Base-by-base conservation (phyloP, 2,797 vertebrate species). In the Chiloscyllium punctatum region DNA sequence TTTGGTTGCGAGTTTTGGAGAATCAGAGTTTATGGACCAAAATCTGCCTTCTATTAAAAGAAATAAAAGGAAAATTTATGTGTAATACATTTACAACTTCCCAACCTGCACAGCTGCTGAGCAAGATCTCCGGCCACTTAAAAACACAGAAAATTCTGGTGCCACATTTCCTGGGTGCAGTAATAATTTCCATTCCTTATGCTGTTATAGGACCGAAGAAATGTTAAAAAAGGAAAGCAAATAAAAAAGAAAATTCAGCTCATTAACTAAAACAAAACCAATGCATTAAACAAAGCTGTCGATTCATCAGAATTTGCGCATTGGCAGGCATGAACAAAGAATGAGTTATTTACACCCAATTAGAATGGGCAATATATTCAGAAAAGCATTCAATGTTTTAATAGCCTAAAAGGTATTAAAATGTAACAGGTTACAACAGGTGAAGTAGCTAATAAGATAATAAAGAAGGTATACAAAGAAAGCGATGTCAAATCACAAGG, bases 311-410 rank as follows among this genome's bases (percentile, higher is more conserved):
- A 25, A 48, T 71, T 51, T 48, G 68, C 72, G 11, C 68, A 72
- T 94, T 48, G 42, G n/a, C 25, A 7, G 68, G 0, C 27, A 74
- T 30, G 9, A 51, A 51, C 25, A 68, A 91, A 66, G 21, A 27
- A 94, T 48, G 23, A 94, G 69, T 94, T 94, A 72, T 72, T 94
- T 94, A 94, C 21, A 72, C 9, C 9, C 30, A 94, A 94, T 71
- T 94, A 37, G n/a, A 37, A 27, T 18, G 23, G 37, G 37, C 21
- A 37, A 48, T 42, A 62, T 18, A 71, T 71, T 71, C 72, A 71
- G 1, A 72, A 25, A 94, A 72, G 16, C n/a, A 33, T 48, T 68
- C 68, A 37, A 48, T 25, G 15, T 94, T 23, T 71, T 72, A 94
- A 86, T 48, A 91, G 53, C 57, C 62, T 62, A 68, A 37, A 90